Conservation (phyloP, 1,140 invertebrate genomes). For the Atta texana region DNA sequence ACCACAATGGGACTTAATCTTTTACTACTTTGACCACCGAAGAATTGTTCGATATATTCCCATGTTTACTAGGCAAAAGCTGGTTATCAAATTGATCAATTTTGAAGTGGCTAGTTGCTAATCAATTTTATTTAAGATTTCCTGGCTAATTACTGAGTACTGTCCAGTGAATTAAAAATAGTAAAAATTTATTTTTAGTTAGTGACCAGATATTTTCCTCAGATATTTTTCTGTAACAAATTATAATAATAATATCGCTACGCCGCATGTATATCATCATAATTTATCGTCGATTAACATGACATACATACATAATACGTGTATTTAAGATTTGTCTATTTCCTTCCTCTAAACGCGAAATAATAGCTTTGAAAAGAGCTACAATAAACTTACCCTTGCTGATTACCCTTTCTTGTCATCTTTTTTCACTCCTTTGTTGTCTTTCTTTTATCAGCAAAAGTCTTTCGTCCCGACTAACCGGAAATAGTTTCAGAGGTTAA, state of each 20-base stretch:
- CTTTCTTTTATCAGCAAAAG: conserved; percentile 1
- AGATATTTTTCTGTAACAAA: neutral
- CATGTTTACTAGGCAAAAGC: too few relatives aligned
- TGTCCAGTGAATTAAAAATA: too few relatives aligned
- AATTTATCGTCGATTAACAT: neutral
- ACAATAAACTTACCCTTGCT: conserved; percentile 48
- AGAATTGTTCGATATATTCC: too few relatives aligned
- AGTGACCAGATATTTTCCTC: too few relatives aligned
- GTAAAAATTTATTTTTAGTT: too few relatives aligned
- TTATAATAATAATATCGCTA: neutral
- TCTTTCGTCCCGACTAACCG: conserved; percentile 31
- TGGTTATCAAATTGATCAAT: too few relatives aligned
- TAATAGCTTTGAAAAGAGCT: conserved; percentile 40
- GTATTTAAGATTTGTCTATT: neutral
- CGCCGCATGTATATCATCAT: neutral
- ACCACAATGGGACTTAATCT: too few relatives aligned
- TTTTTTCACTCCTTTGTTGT: neutral
- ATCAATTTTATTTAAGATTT: too few relatives aligned
- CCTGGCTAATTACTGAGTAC: too few relatives aligned
- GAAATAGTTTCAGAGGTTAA: conserved; percentile 60
- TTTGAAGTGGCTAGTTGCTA: too few relatives aligned
- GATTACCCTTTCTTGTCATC: neutral
- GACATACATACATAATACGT: neutral
- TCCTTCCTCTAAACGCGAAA: neutral
- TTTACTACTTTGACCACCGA: too few relatives aligned